Evolutionary conservation across 2,797 vertebrate genomes (phyloP).

Genomic region (Streptopelia turtur): DNA sequence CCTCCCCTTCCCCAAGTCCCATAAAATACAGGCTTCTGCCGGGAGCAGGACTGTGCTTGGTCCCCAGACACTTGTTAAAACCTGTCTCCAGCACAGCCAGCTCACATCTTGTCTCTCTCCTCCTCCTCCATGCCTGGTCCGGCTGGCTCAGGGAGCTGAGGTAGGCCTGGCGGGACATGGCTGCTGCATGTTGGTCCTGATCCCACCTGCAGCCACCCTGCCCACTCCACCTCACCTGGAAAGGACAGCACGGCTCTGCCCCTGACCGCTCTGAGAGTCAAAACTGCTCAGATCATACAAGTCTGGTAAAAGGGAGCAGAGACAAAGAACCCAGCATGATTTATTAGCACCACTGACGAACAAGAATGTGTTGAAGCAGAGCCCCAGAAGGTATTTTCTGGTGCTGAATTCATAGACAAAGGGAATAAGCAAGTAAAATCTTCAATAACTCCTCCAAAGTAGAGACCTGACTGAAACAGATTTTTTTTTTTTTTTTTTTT

Average conservation of each 20-base stretch:
- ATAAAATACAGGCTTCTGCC: accelerated
- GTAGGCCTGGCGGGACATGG: accelerated
- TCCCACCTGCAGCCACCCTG: neutral
- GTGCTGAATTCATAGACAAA: neutral
- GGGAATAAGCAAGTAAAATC: neutral
- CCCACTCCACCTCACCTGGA: neutral
- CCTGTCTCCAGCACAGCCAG: neutral
- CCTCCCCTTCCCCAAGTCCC: neutral
- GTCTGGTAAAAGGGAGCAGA: neutral
- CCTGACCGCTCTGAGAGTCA: neutral
- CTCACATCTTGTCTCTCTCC: neutral
- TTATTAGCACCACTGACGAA: neutral
- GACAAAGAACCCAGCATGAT: neutral
- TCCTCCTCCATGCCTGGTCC: accelerated
- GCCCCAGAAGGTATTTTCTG: neutral
- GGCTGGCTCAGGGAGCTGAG: neutral
- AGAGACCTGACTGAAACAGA: neutral
- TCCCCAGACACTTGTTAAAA: slow-evolving; percentile 23
- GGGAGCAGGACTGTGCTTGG: neutral
- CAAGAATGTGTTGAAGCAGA: neutral
- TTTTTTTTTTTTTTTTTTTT: neutral
- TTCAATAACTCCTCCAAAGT: neutral
- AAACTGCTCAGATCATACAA: neutral
- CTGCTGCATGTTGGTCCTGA: neutral
- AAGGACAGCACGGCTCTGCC: neutral